Percentiles rank a stretch among this genome's conserved stretches.
These are phyloP conservation scores for Diloba caeruleocephala DNA, from an alignment of 2,888 invertebrate genomes.

Conservation along the genomic window DNA sequence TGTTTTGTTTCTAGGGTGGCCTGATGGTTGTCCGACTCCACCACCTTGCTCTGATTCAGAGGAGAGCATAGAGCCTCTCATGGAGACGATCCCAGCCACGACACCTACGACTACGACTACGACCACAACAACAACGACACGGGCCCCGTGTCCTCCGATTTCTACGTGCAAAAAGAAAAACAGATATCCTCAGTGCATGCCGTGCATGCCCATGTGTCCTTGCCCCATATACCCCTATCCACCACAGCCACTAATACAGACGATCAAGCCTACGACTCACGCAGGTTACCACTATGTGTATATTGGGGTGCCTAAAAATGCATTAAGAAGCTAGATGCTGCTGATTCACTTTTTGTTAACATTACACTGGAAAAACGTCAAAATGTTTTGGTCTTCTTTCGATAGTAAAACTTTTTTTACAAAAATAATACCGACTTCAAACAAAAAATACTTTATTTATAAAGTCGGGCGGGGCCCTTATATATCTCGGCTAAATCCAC, in stretches of 20 bases:
- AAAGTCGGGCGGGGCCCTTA: no score
- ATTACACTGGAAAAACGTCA: no score
- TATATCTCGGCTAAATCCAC: no score
- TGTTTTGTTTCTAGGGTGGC: slow-evolving; percentile 11
- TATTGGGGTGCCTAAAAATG: slow-evolving; percentile 69
- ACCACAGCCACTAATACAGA: neutral
- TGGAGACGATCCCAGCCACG: no score
- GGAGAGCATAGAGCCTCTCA: slow-evolving; percentile 16
- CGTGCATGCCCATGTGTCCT: slow-evolving; percentile 26
- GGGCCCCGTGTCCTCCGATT: slow-evolving; percentile 46
- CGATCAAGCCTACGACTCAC: neutral
- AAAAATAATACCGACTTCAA: no score
- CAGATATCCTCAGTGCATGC: no score
- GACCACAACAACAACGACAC: slow-evolving; percentile 25
- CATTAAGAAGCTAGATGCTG: slow-evolving; percentile 25
- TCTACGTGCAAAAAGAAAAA: slow-evolving; percentile 29
- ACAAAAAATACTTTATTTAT: no score
- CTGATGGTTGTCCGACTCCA: slow-evolving; percentile 59
- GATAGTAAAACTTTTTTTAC: no score
- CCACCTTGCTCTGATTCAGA: slow-evolving; percentile 60
- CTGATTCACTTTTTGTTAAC: neutral
- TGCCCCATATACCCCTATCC: slow-evolving; percentile 19
- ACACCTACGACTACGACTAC: slow-evolving; percentile 8
- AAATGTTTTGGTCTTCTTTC: no score
- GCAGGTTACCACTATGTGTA: slow-evolving; percentile 64